phyloP scores from a whole-genome alignment of 2,113 vertebrate genomes.

The Clarias magur region DNA sequence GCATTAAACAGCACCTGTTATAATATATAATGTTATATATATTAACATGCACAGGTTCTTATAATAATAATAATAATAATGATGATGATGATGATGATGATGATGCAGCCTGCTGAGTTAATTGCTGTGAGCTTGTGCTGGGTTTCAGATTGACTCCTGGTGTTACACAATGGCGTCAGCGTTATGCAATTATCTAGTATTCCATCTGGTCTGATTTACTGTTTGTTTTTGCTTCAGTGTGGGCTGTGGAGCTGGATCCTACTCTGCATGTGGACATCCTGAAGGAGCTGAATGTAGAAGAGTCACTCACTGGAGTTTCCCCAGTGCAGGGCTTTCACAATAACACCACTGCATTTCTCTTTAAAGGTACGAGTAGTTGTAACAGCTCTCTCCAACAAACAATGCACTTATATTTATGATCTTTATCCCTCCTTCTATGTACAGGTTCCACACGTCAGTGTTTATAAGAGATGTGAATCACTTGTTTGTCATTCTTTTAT shows the following conservation, averaged over 20 bases:
- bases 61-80: background rate
- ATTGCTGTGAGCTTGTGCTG: background rate
- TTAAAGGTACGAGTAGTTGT: constrained; percentile 75
- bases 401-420: background rate
- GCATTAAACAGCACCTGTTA: background rate
- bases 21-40: background rate
- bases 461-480: background rate
- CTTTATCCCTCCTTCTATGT: background rate
- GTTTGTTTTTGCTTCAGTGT: constrained; percentile 3
- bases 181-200: background rate
- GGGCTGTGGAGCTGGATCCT: constrained; percentile 66
- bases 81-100: too few species aligned
- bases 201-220: background rate
- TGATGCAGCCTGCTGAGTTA: background rate
- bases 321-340: constrained; percentile 85
- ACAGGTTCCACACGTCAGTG: background rate
- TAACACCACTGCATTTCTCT: constrained; percentile 84
- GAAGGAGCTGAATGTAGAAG: constrained; percentile 76
- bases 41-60: background rate
- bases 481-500: background rate
- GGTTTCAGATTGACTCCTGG: background rate
- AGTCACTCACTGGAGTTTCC: constrained; percentile 74
- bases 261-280: constrained; percentile 81
- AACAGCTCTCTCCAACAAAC: background rate
- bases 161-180: background rate